phyloP scores from a whole-genome alignment of 2,113 vertebrate genomes.

The Epinephelus lanceolatus region DNA sequence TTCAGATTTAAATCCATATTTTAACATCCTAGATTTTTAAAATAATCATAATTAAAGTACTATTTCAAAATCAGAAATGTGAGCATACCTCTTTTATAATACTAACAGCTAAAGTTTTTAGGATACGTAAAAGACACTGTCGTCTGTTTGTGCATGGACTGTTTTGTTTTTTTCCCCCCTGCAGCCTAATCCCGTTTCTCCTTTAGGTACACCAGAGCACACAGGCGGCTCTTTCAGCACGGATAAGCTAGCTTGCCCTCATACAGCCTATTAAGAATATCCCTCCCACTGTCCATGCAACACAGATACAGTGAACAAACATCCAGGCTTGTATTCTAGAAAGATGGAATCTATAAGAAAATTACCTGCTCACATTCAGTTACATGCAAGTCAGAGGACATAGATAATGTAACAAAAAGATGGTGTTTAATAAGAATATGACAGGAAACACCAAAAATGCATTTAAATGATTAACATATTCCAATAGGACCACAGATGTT shows the following conservation, averaged over 20 bases:
- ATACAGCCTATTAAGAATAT: slow-evolving; percentile 51
- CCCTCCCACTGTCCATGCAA: slow-evolving; percentile 10
- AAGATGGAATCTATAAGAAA: background rate
- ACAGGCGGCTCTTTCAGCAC: slow-evolving; percentile 15
- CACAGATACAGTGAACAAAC: background rate
- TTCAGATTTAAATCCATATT: background rate
- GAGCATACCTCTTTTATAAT: background rate
- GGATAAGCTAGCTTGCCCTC: slow-evolving; percentile 57
- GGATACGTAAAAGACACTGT: background rate
- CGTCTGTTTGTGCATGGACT: background rate
- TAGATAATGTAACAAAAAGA: background rate
- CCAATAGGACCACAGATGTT: background rate
- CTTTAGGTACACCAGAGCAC: slow-evolving; percentile 33
- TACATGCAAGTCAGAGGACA: background rate
- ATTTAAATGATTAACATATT: background rate
- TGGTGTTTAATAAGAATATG: background rate
- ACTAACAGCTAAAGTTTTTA: background rate
- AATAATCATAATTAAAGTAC: too few relatives aligned
- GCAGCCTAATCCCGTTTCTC: slow-evolving; percentile 58
- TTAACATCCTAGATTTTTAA: background rate
- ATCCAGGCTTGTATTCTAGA: background rate
- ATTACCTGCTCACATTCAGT: background rate
- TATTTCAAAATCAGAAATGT: background rate
- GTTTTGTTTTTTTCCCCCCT: background rate
- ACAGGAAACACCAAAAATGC: background rate